Conservation (phyloP, 2,113 vertebrate species). For the Polypterus bichir region DNA sequence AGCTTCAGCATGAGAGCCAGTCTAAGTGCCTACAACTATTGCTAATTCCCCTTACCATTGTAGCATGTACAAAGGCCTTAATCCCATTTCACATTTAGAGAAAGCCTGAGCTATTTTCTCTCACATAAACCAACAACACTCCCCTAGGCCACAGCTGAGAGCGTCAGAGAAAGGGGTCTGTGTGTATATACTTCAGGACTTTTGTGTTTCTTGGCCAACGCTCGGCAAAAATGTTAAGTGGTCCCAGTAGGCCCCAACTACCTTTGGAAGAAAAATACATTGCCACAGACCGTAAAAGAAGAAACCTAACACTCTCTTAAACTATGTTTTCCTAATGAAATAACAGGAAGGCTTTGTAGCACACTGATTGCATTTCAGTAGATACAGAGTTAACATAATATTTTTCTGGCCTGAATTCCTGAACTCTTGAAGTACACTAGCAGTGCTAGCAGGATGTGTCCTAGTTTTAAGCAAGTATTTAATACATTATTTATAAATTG, state of each 20-base stretch:
- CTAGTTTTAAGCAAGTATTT: constrained; percentile 47
- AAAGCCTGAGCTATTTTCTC: constrained; percentile 95
- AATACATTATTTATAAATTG: constrained; percentile 57
- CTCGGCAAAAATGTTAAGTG: constrained; percentile 86
- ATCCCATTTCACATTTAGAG: constrained; percentile 96
- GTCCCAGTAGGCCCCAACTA: constrained; percentile 67
- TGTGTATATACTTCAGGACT: constrained; percentile 94
- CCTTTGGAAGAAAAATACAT: constrained; percentile 72
- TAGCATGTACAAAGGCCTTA: constrained; percentile 90
- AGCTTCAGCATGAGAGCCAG: constrained; percentile 97
- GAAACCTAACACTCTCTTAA: constrained; percentile 57
- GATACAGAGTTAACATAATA: constrained; percentile 40
- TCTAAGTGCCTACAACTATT: constrained; percentile 99
- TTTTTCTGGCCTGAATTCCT: constrained; percentile 20
- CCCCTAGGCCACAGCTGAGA: constrained; percentile 85
- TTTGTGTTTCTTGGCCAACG: constrained; percentile 81
- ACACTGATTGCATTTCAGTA: constrained; percentile 26
- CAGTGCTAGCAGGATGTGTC: constrained; percentile 30
- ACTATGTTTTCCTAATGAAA: constrained; percentile 45
- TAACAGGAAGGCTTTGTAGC: constrained; percentile 39
- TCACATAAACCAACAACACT: constrained; percentile 99
- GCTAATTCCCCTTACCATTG: constrained; percentile 98
- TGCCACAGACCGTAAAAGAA: constrained; percentile 51
- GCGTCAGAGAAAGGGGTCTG: constrained; percentile 84
- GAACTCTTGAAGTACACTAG: constrained; percentile 27